Conservation (phyloP, 1,140 invertebrate species). For the Drosophila novamexicana region DNA sequence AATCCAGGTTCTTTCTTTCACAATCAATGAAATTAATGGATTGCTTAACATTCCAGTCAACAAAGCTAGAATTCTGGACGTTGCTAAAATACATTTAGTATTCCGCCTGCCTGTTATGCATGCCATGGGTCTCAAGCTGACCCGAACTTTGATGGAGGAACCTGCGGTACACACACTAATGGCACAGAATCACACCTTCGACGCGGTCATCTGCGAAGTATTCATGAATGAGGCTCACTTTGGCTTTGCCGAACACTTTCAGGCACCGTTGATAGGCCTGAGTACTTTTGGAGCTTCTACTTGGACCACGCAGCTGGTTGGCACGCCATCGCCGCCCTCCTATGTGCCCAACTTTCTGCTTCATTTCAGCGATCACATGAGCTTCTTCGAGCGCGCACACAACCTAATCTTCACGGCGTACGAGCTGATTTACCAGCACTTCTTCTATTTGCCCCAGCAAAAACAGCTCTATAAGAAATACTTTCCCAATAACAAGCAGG, state of each 20-base stretch:
- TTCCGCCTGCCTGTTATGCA: slow-evolving; percentile 29
- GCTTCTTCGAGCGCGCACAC: slow-evolving; percentile 79
- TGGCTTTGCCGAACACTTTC: slow-evolving; percentile 70
- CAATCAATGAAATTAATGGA: neutral
- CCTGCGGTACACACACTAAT: slow-evolving; percentile 55
- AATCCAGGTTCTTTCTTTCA: neutral
- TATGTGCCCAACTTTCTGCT: slow-evolving; percentile 81
- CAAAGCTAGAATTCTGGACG: slow-evolving; percentile 33
- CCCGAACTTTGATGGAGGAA: slow-evolving; percentile 44
- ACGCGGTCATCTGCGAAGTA: slow-evolving; percentile 71
- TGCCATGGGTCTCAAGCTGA: slow-evolving; percentile 51
- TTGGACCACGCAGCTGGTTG: slow-evolving; percentile 75
- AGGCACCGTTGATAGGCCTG: slow-evolving; percentile 66
- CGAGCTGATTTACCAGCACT: slow-evolving; percentile 42
- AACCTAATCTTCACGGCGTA: slow-evolving; percentile 73
- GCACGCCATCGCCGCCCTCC: slow-evolving; percentile 78
- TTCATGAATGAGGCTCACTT: slow-evolving; percentile 74
- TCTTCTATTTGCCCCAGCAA: slow-evolving; percentile 66
- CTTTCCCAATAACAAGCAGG: slow-evolving; percentile 66
- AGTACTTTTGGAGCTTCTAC: slow-evolving; percentile 66
- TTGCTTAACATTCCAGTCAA: slow-evolving; percentile 19
- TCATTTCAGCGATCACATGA: slow-evolving; percentile 81
- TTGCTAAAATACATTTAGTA: slow-evolving; percentile 8
- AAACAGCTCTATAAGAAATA: slow-evolving; percentile 79
- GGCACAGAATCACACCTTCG: slow-evolving; percentile 60